These are phyloP conservation scores for Chrysochloris asiatica DNA, from an alignment of 2,113 vertebrate species.

Conservation along the genomic window DNA sequence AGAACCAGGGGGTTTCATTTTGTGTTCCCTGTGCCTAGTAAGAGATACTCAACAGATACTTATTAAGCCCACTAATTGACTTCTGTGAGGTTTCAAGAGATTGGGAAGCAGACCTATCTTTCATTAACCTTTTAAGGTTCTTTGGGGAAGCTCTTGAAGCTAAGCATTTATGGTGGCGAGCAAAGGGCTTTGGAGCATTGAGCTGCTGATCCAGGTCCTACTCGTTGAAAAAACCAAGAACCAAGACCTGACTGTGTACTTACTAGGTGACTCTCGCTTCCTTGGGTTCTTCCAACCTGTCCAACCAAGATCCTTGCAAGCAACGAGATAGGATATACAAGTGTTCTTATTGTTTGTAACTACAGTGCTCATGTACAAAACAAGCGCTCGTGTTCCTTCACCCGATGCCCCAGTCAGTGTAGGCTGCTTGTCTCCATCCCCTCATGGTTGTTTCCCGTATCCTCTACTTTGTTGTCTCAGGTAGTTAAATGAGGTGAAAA, in stretches of 20 bases:
- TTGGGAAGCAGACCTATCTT: background rate
- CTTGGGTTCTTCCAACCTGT: background rate
- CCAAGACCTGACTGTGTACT: background rate
- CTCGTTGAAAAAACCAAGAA: background rate
- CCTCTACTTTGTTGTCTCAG: background rate
- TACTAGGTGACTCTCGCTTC: background rate
- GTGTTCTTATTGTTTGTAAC: background rate
- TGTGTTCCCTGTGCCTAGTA: background rate
- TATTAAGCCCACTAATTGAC: background rate
- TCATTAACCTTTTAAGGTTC: background rate
- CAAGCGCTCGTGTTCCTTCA: background rate
- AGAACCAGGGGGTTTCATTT: background rate
- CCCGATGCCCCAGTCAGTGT: background rate
- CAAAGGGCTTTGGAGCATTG: background rate
- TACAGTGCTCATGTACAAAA: background rate
- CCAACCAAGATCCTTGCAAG: conserved; percentile 10
- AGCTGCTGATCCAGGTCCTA: conserved; percentile 1
- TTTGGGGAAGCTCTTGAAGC: background rate
- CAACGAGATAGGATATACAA: background rate
- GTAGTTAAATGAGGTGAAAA: background rate
- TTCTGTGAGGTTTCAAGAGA: background rate
- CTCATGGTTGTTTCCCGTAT: background rate
- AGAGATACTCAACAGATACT: background rate
- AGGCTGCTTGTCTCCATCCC: background rate
- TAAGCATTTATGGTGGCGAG: background rate